Evolutionary conservation across 2,797 vertebrate species (phyloP).

Genomic region (Tokudaia tokunoshimensis): DNA sequence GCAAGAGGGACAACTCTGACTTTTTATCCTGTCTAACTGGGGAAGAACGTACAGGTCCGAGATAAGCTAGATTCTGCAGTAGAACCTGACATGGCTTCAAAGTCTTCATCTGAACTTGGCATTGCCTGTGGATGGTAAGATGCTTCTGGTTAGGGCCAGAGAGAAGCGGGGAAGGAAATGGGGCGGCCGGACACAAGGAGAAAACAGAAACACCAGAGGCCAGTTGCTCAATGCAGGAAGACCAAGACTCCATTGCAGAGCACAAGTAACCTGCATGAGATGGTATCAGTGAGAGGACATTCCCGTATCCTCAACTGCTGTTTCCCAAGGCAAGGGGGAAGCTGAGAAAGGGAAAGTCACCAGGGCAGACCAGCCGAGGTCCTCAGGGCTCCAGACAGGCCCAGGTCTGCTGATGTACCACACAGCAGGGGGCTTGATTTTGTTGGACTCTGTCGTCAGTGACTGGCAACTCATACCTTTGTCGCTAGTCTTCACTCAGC

Average conservation of each 20-base stretch:
- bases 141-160: background rate
- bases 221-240: background rate
- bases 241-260: background rate
- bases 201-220: background rate
- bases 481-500: background rate
- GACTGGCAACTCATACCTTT: background rate
- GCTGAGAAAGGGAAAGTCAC: background rate
- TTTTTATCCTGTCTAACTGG: background rate
- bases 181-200: background rate
- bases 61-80: background rate
- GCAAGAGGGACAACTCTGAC: constrained; percentile 16
- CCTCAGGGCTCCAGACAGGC: background rate
- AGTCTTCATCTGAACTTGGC: background rate
- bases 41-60: background rate
- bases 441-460: background rate
- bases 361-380: background rate
- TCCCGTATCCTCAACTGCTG: background rate
- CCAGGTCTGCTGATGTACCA: background rate
- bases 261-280: background rate
- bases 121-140: background rate
- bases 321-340: background rate
- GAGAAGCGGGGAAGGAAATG: background rate
- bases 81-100: background rate
- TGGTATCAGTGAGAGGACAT: background rate
- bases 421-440: background rate